Conservation (phyloP, 2,888 invertebrate species). For the Pterobdella sp. region DNA sequence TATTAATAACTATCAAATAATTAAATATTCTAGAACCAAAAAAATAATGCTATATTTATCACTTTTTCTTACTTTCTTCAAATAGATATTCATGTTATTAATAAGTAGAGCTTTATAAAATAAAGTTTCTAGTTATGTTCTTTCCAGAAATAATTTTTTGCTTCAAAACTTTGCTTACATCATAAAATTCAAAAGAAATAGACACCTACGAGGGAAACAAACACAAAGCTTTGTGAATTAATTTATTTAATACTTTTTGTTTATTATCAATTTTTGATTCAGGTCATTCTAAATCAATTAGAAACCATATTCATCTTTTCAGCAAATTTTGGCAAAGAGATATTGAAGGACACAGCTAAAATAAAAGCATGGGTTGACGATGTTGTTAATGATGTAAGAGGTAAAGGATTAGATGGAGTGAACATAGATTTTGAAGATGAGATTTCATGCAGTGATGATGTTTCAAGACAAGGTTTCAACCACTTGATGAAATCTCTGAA, state of each 20-base stretch:
- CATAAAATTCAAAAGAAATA: no score
- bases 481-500: slow-evolving; percentile 44
- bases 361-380: slow-evolving; percentile 43
- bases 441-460: slow-evolving; percentile 40
- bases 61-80: no score
- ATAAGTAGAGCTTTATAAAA: no score
- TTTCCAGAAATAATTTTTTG: no score
- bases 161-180: no score
- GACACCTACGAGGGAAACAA: no score
- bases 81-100: no score
- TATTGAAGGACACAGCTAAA: slow-evolving; percentile 39
- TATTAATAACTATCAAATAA: no score
- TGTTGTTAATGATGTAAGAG: slow-evolving; percentile 40
- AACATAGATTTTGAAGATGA: slow-evolving; percentile 51
- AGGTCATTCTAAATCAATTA: not conserved
- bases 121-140: no score
- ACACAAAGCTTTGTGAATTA: no score
- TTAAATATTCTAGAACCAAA: no score
- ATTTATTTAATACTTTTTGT: not conserved
- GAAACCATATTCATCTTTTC: slow-evolving; percentile 18
- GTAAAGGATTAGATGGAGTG: slow-evolving; percentile 47
- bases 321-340: slow-evolving; percentile 40
- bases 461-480: slow-evolving; percentile 42
- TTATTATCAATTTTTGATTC: slow-evolving; percentile 5
- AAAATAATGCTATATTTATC: no score